Percentiles rank a stretch among this genome's conserved stretches.
Evolutionary conservation across 2,797 vertebrate genomes (phyloP).

Genomic region (Chaunax sp.): DNA sequence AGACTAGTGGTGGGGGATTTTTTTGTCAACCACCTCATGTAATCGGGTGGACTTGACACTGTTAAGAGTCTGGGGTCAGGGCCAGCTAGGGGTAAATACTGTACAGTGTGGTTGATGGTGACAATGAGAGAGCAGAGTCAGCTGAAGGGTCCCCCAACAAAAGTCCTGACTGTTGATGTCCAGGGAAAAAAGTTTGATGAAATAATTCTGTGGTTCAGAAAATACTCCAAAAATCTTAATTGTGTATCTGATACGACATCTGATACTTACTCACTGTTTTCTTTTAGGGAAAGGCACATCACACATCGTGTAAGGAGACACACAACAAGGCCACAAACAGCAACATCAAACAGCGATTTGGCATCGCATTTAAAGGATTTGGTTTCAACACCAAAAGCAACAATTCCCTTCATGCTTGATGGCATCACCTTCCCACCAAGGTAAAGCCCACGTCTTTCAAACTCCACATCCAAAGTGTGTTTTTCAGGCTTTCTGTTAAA

Average conservation of each 20-base stretch:
- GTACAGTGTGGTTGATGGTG: constrained; percentile 8
- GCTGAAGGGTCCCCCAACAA: neutral
- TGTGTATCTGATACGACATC: neutral
- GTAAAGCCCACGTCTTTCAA: no score
- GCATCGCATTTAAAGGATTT: no score
- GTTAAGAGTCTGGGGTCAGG: constrained; percentile 32
- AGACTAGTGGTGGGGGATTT: constrained; percentile 46
- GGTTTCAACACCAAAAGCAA: no score
- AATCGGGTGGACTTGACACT: constrained; percentile 42
- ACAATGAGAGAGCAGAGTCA: neutral
- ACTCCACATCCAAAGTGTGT: no score
- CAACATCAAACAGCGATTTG: no score
- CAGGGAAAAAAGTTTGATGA: neutral
- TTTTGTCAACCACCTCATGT: constrained; percentile 25
- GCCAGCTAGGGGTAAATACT: constrained; percentile 29
- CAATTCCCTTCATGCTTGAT: no score
- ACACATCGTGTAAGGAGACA: no score
- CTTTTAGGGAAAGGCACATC: no score
- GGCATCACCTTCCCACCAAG: no score
- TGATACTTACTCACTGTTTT: neutral
- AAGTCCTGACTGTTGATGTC: neutral
- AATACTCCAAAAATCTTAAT: neutral
- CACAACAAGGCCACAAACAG: no score
- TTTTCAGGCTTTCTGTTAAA: no score
- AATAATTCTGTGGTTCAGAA: constrained; percentile 4